Base-by-base conservation (phyloP, 2,113 vertebrate species). In the Maylandia zebra region DNA sequence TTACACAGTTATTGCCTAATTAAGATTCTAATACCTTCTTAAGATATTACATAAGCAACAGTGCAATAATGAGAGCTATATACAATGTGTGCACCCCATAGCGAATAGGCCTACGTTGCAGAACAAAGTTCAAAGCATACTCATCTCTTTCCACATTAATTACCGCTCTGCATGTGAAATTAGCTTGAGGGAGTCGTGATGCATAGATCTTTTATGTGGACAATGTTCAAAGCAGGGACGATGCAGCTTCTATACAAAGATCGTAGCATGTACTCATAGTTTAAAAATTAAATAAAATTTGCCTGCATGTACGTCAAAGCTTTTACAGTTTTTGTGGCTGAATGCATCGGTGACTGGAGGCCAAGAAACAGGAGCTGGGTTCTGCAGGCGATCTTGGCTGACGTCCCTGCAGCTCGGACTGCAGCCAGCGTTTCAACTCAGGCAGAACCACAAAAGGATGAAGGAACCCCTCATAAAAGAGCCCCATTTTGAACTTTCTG, bases 161-260 rank as follows among this genome's bases (percentile, higher is more conserved):
- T 84, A 82, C 30, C 10, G 8, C 30, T 66, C 71, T 32, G n/a
- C 27, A 32, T 83, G 50, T 64, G 24, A 90, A 89, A 92, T 78
- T 17, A 34, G 53, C 52, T 76, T 81, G 84, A 93, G 87, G 90
- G 80, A 93, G 94, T 90, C 74, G 83, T 30, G 79, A 78, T 16
- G 36, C 85, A 80, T 93, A 14, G 90, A 94, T 92, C 43, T 93
- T 94, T 95, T 8, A 95, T 91, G 83, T 57, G 81, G 87, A 66
- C 84, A 74, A 57, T 19, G 83, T 91, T 94, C 89, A 92, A 90
- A 90, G 92, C 8, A 43, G 79, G 84, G 83, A 81, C 88, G n/a
- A 12, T 14, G 53, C 36, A 27, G 85, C 71, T 78, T 83, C 69
- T 45, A 57, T 38, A 69, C 57, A 66, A 82, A 81, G 83, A 90